Evolutionary conservation across 2,797 vertebrate genomes (phyloP).

Genomic region (Craterocephalus amniculus): DNA sequence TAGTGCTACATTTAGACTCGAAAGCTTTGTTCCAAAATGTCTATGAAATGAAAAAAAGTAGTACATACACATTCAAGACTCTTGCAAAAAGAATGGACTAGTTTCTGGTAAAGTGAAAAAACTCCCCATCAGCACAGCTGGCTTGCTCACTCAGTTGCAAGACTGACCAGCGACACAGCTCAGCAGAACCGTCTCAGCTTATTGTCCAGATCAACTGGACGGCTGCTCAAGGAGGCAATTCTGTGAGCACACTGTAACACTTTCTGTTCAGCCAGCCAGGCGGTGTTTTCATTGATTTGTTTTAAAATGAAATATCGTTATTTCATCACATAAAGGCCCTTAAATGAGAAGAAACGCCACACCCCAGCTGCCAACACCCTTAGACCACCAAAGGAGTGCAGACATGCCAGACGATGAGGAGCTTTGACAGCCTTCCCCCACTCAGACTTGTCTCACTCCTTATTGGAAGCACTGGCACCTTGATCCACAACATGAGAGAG

Average conservation of each 20-base stretch:
- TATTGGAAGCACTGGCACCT: constrained; percentile 65
- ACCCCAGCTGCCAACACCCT: not conserved
- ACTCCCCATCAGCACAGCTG: no score
- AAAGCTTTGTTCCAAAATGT: no score
- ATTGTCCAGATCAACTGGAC: no score
- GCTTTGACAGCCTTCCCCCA: constrained; percentile 47
- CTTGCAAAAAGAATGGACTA: no score
- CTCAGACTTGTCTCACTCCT: constrained; percentile 48
- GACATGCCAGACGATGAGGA: constrained; percentile 25
- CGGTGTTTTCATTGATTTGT: not conserved
- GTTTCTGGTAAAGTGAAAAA: no score
- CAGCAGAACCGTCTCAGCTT: not conserved
- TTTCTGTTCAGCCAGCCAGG: not conserved
- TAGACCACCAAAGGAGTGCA: constrained; percentile 38
- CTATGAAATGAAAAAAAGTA: no score
- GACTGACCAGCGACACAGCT: no score
- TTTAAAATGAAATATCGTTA: no score
- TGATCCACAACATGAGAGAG: constrained; percentile 59
- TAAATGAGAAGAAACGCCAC: constrained; percentile 13
- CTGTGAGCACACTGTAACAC: not conserved
- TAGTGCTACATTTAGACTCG: no score
- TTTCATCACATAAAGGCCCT: not conserved
- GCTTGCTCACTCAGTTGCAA: no score
- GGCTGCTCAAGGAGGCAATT: not conserved
- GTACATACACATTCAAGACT: no score